Conservation (phyloP, 2,888 invertebrate species). For the Polia nebulosa region DNA sequence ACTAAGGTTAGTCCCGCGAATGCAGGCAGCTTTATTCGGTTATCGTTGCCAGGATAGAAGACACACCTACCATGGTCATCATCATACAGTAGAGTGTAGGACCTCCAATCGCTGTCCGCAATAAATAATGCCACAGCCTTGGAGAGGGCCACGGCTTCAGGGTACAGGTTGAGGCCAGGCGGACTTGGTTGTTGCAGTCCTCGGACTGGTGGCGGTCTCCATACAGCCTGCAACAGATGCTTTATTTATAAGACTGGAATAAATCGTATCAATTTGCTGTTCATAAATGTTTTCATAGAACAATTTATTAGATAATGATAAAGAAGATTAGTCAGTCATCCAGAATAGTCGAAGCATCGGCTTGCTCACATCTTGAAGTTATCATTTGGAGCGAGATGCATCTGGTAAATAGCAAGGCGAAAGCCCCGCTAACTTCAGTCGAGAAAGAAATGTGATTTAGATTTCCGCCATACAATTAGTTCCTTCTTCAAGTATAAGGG, state of each 20-base stretch:
- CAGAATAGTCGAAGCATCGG: background rate
- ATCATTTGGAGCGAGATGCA: background rate
- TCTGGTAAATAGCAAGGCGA: background rate
- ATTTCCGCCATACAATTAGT: background rate
- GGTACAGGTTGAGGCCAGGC: conserved; percentile 93
- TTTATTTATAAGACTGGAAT: background rate
- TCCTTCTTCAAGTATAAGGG: background rate
- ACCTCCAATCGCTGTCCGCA: conserved; percentile 94
- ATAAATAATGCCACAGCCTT: conserved; percentile 93
- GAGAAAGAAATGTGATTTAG: background rate
- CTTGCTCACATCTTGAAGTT: background rate
- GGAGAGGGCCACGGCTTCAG: conserved; percentile 93
- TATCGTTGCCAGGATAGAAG: background rate
- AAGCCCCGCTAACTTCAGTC: background rate
- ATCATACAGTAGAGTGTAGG: conserved; percentile 95
- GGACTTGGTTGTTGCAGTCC: conserved; percentile 75
- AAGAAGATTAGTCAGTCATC: background rate
- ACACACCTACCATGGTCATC: conserved; percentile 91
- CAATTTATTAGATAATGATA: background rate
- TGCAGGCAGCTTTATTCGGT: too few relatives aligned
- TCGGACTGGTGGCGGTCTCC: conserved; percentile 82
- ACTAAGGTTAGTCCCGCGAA: too few relatives aligned
- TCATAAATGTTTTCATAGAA: too few relatives aligned
- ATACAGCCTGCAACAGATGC: conserved; percentile 77
- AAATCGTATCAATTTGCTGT: too few relatives aligned